Conservation (phyloP, 2,888 invertebrate species). For the Ommatoiulus sabulosus region DNA sequence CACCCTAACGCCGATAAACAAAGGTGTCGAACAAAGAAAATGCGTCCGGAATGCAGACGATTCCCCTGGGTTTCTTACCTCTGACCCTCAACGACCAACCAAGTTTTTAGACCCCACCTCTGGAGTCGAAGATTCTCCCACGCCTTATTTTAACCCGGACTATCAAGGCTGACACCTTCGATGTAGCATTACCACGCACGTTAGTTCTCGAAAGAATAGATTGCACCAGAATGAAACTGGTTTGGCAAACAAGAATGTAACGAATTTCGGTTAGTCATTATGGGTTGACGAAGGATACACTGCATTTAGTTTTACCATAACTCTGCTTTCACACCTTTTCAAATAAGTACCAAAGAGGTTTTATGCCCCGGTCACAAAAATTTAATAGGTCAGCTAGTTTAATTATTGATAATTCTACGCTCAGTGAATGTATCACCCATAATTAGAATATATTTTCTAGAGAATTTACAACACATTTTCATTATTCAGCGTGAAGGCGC, state of each 20-base stretch:
- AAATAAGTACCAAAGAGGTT: no score
- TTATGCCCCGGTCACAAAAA: no score
- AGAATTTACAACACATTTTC: no score
- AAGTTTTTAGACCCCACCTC: not conserved
- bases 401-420: no score
- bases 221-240: not conserved
- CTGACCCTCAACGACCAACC: not conserved
- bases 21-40: not conserved
- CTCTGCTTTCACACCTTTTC: no score
- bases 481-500: no score
- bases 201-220: not conserved
- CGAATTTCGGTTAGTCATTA: not conserved
- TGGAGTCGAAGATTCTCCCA: not conserved
- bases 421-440: no score
- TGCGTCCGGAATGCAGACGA: conserved; percentile 22
- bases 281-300: not conserved
- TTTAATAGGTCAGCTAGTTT: no score
- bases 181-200: not conserved
- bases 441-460: no score
- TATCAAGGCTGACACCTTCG: not conserved
- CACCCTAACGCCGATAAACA: conserved; percentile 15
- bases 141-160: not conserved
- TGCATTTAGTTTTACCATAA: no score
- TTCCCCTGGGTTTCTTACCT: conserved; percentile 15
- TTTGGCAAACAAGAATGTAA: not conserved